Evolutionary conservation across 1,140 invertebrate species (phyloP), one percentile per base, ranked within the genome.

Genomic region (Drosophila elegans): DNA sequence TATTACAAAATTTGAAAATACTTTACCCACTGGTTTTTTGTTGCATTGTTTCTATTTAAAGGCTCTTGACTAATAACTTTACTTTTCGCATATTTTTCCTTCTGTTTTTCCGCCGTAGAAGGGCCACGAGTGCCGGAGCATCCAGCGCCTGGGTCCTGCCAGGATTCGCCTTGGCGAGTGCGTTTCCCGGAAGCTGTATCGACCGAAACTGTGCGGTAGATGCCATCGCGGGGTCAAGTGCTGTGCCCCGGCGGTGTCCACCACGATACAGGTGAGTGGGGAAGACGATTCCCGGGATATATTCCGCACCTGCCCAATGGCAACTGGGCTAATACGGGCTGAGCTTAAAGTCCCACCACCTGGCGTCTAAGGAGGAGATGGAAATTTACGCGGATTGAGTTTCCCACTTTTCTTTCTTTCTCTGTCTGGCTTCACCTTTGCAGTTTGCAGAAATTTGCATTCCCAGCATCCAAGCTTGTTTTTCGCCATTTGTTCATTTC

Each of bases 111-210:
- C 32, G 12, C 2, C 13, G 34, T 16, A 95, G 95, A 94, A 94
- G 72, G 93, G 94, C 3, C 94, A 95, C 78, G 93, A 94, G 83
- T 96, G 95, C 89, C 95, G 95, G 52, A 94, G 94, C 9, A 95
- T 95, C 3, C 93, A 94, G 61, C 93, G 94, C n/a, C 80, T 93
- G 21, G 91, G 93, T 13, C 93, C 93, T 10, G 92, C 95, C 0
- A 93, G 93, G 41, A 92, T 96, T 9, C 93, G 93, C 2, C 93
- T 95, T 61, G 95, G 94, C 16, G 93, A 95, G 39, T 96, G 95
- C 88, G 85, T 94, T 2, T 95, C 95, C 80, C 93, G 94, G 45
- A 94, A 94, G 62, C 91, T 93, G 5, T 95, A 94, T 92, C 93
- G 94, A 27, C 95, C 95, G 2, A 95, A 95, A 79, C 93, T 93